Base-by-base conservation (phyloP, 2,888 invertebrate species). In the Yponomeuta malinellus region DNA sequence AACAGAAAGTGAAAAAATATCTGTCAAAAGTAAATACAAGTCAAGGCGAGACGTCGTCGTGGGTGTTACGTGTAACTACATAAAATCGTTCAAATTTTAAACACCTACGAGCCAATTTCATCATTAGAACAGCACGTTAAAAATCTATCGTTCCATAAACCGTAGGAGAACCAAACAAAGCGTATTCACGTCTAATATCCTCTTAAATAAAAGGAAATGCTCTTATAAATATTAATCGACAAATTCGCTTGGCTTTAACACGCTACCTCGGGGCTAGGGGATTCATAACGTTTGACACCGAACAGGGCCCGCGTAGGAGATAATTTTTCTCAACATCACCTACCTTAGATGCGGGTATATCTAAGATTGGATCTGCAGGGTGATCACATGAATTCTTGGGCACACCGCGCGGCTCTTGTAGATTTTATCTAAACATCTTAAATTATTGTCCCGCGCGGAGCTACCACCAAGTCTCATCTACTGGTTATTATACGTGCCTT, bases 401-500 rank as follows among this genome's bases (percentile, higher is more conserved):
- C 88, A 87, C 87, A 86, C 85, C 86, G 86, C 83, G 81, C 84
- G 79, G 80, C 76, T 76, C 90, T 86, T 90, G 90, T 91, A 90
- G 90, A 91, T 91, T 79, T 76, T 90, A 90, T 91, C 91, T 86
- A 83, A 86, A 89, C 88, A 88, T 88, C 89, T 91, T 91, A 90
- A 90, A 89, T 90, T 90, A 90, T 90, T 89, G 87, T 88, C 88
- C 81, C 79, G 83, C 78, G 81, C 78, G 78, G 79, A 76, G 86
- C 88, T 88, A 86, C 88, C 80, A 82, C 80, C 64, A 80, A 76
- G 82, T 81, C 84, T 85, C 88, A 83, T 85, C 86, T 83, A 80
- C 84, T 80, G 52, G 79, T 79, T 83, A 82, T 85, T 86, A 84
- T 82, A 83, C 43, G 43, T 5, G 43, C 77, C 76, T 81, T 77